phyloP scores from a whole-genome alignment of 2,888 invertebrate genomes.

The Idaea aversata region DNA sequence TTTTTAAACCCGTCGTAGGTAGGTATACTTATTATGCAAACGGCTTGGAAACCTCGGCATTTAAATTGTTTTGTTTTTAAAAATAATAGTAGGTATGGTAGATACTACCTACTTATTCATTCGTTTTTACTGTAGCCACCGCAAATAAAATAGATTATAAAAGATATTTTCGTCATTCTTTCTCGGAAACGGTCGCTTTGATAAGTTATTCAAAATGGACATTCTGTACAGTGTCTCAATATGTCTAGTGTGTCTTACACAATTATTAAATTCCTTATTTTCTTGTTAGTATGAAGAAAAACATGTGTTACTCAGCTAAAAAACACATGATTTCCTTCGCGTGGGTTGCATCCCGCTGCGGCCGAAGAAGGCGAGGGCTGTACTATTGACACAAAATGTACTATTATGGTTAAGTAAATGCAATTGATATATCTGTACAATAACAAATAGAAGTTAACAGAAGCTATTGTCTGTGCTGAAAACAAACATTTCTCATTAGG shows the following conservation, averaged over 20 bases:
- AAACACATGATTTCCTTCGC: no score
- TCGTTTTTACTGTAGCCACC: no score
- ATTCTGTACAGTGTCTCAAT: no score
- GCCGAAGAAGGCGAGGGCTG: no score
- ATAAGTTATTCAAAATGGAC: neutral
- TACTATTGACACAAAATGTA: constrained; percentile 24
- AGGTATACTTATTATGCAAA: neutral
- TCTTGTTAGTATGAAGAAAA: no score
- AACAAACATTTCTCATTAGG: constrained; percentile 79
- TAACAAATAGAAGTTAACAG: constrained; percentile 64
- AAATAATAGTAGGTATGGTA: neutral
- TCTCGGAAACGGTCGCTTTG: neutral
- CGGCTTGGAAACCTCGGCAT: neutral
- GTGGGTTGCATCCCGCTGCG: no score
- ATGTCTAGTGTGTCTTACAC: no score
- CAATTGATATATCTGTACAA: constrained; percentile 29
- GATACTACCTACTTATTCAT: neutral
- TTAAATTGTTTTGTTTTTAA: neutral
- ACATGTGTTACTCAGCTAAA: no score
- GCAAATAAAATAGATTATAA: no score
- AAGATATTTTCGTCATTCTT: neutral
- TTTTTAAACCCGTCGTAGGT: neutral
- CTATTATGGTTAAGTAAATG: constrained; percentile 14
- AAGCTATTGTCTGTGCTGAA: constrained; percentile 68
- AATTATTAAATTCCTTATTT: no score